Conservation (phyloP, 2,113 vertebrate genomes). For the Colinus virginianus region DNA sequence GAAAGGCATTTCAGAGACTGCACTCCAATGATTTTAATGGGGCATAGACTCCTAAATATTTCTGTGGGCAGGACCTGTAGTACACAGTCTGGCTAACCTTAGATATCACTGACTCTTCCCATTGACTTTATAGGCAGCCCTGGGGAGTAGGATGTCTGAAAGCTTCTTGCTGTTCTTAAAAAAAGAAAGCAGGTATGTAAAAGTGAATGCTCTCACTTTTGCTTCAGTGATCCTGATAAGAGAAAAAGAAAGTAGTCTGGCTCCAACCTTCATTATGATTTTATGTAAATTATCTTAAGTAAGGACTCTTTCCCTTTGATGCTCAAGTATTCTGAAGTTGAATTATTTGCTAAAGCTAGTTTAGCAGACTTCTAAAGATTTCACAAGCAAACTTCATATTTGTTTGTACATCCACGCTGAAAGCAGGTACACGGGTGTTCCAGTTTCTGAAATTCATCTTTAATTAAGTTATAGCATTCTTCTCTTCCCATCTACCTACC, state of each 20-base stretch:
- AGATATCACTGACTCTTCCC: constrained; percentile 21
- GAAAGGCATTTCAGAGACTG: neutral
- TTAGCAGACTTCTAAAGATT: neutral
- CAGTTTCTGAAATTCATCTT: neutral
- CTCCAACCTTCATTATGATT: constrained; percentile 61
- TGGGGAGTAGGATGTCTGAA: constrained; percentile 55
- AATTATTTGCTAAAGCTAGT: constrained; percentile 25
- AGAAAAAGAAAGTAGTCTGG: constrained; percentile 59
- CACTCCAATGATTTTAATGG: constrained; percentile 10
- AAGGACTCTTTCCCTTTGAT: neutral
- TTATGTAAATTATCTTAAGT: constrained; percentile 52
- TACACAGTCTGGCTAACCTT: constrained; percentile 9
- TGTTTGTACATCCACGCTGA: neutral
- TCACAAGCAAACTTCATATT: neutral
- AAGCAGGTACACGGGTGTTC: neutral
- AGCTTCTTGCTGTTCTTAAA: constrained; percentile 54
- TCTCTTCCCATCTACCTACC: neutral
- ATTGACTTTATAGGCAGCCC: constrained; percentile 27
- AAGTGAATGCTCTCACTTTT: constrained; percentile 44
- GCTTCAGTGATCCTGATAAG: constrained; percentile 62
- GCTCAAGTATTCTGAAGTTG: neutral
- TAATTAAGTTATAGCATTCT: neutral
- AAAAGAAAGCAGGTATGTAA: constrained; percentile 38
- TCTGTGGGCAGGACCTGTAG: constrained; percentile 1
- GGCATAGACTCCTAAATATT: neutral